Evolutionary conservation across 2,113 vertebrate genomes (phyloP).

Genomic region (Hemichromis elongatus): DNA sequence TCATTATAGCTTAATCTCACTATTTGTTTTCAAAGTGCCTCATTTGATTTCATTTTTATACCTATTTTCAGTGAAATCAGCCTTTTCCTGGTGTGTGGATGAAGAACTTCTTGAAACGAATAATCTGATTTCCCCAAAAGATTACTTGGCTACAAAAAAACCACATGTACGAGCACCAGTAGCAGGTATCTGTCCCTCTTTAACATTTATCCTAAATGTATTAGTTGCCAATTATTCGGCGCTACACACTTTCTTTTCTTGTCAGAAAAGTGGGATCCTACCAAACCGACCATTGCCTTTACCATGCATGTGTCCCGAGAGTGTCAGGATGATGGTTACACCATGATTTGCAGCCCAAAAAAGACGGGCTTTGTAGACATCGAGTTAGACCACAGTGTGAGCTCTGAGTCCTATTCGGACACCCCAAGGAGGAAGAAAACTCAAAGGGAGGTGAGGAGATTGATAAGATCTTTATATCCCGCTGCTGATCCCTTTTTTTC

Average conservation of each 20-base stretch:
- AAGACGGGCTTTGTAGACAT: neutral
- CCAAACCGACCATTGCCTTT: constrained; percentile 64
- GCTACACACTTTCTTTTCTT: neutral
- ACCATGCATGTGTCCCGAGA: constrained; percentile 39
- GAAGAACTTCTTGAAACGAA: constrained; percentile 75
- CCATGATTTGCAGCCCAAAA: neutral
- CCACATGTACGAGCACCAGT: constrained; percentile 50
- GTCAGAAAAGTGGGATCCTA: constrained; percentile 60
- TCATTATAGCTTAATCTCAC: neutral
- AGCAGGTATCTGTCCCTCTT: constrained; percentile 68
- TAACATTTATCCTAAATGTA: neutral
- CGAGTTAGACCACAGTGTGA: constrained; percentile 51
- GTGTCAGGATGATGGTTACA: constrained; percentile 23
- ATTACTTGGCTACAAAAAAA: constrained; percentile 74
- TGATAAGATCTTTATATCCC: neutral
- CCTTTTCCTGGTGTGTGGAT: constrained; percentile 80
- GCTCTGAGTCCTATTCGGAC: constrained; percentile 12
- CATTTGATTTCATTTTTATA: neutral
- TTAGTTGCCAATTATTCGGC: neutral
- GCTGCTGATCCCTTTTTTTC: neutral
- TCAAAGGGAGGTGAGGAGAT: constrained; percentile 44
- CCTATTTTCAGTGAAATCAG: constrained; percentile 71
- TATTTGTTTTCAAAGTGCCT: neutral
- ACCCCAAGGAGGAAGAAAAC: neutral
- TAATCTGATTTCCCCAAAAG: constrained; percentile 80